Evolutionary conservation across 1,140 invertebrate species (phyloP), one percentile per base, ranked within the genome.

Genomic region (Drosophila subobscura): DNA sequence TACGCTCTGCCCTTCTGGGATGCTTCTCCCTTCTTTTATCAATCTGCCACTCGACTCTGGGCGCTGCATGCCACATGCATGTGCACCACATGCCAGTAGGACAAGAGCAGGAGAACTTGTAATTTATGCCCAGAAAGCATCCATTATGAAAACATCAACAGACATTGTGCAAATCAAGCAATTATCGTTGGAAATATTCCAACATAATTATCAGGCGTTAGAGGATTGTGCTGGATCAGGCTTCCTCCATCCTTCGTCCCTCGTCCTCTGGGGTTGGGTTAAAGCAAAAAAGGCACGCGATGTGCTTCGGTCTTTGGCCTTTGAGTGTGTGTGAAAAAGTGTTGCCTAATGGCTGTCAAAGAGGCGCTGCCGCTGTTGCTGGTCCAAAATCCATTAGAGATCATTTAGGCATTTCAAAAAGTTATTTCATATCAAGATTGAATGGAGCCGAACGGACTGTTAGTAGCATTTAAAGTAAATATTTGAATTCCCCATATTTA

Each of bases 121-220:
- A 86, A 86, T 86, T 86, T 88, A 86, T 86, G 81, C 78, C 37
- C 49, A 49, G 33, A 64, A 47, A 53, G 72, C 64, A 81, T 72
- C 61, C 78, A 83, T 86, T 86, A 79, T 88, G 83, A 68, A 86
- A 86, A 86, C 78, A 88, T 86, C 77, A 81, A 81, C 83, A 86
- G 70, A 88, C 78, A 68, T 77, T 81, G 81, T 78, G 83, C 74
- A 88, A 86, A 86, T 86, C 81, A 88, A 86, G 83, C 79, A 88
- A 86, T 86, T 86, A 86, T 72, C 77, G 68, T 64, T 67, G 72
- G 52, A 86, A 60, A 86, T 57, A 72, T 81, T 83, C 33, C 73
- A 64, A 75, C 81, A 74, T 81, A 86, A 86, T 86, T 88, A 86
- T 86, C 83, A 68, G 64, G 57, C 55, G 57, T 66, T 77, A 67